Conservation (phyloP, 37 sponge, comb jelly and placozoan species). For the Lycopodina hypogea region DNA sequence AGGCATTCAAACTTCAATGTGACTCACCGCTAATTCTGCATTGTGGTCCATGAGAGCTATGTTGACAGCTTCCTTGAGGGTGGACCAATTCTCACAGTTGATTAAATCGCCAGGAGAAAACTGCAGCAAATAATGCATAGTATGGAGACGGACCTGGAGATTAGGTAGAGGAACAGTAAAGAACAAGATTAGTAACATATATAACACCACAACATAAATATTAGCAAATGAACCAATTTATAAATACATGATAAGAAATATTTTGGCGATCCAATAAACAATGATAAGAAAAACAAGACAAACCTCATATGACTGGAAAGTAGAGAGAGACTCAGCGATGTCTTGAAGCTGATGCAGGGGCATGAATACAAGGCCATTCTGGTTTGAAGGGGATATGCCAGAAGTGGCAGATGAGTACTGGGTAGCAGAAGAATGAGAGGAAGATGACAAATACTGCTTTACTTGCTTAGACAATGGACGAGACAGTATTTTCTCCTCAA, state of each 20-base stretch:
- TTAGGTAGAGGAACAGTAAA: not conserved
- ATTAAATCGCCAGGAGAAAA: conserved; percentile 71
- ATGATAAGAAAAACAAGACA: not conserved
- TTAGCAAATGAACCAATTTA: not conserved
- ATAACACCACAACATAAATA: not conserved
- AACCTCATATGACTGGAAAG: not conserved
- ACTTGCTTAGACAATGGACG: conserved; percentile 4
- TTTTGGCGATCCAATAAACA: not conserved
- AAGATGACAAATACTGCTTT: conserved; percentile 2
- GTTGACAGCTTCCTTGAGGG: conserved; percentile 38
- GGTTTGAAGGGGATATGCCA: conserved; percentile 50
- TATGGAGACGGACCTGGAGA: conserved; percentile 52
- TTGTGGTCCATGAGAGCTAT: conserved; percentile 48
- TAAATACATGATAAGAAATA: not conserved
- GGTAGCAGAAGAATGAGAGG: conserved; percentile 56
- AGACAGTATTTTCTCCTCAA: conserved; percentile 11
- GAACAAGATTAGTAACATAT: not conserved
- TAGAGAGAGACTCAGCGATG: conserved; percentile 38
- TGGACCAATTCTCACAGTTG: conserved; percentile 55
- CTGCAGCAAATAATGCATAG: conserved; percentile 52
- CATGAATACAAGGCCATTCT: conserved; percentile 76
- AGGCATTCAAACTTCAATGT: too few species aligned
- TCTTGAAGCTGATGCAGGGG: conserved; percentile 52
- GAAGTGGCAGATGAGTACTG: conserved; percentile 60
- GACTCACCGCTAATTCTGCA: conserved; percentile 50